These are phyloP conservation scores for Thereva nobilitata DNA, from an alignment of 2,888 invertebrate genomes.

Conservation along the genomic window DNA sequence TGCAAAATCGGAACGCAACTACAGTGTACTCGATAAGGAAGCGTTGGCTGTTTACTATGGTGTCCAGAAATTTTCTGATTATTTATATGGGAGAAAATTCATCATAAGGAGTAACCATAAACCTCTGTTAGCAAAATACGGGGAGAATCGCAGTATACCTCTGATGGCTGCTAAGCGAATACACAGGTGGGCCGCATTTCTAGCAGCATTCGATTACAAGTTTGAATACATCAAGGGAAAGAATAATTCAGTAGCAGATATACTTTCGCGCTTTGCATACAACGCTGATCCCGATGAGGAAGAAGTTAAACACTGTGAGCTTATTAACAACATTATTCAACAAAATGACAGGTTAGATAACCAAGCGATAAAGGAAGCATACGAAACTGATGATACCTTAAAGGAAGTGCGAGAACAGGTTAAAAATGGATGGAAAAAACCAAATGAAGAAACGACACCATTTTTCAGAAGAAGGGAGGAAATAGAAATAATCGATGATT, in stretches of 20 bases:
- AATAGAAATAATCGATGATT: not conserved
- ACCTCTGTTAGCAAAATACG: conserved; percentile 48
- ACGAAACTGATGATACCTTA: too few species aligned
- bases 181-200: conserved; percentile 5
- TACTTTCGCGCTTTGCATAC: not conserved
- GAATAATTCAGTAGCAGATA: not conserved
- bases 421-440: not conserved
- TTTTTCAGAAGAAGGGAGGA: not conserved
- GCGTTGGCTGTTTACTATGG: conserved; percentile 52
- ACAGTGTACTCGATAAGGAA: conserved; percentile 47
- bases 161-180: conserved; percentile 47
- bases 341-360: too few species aligned
- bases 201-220: not conserved
- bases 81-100: conserved; percentile 53
- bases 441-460: not conserved
- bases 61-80: conserved; percentile 53
- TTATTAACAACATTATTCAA: not conserved
- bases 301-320: not conserved
- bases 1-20: conserved; percentile 46
- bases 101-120: conserved; percentile 51
- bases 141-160: conserved; percentile 46
- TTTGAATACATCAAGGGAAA: not conserved
- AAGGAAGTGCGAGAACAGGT: not conserved
- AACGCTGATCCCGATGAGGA: not conserved
- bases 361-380: too few species aligned